Evolutionary conservation across 1,140 invertebrate species (phyloP), one percentile per base, ranked within the genome.

Genomic region (Drosophila sp.): DNA sequence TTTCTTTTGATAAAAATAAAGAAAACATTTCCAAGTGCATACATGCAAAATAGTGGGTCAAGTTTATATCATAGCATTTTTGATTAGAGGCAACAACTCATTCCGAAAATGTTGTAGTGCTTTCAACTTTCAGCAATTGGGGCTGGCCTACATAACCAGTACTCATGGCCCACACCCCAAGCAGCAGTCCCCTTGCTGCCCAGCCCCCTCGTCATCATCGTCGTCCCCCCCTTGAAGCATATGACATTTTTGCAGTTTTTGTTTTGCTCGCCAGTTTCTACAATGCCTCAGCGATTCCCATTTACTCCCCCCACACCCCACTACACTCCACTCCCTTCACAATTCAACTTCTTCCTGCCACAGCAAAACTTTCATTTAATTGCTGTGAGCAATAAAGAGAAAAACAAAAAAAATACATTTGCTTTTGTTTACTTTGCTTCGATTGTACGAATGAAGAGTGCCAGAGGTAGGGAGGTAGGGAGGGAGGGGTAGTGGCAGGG

Each of bases 351-450:
- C 66, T 62, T 79, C 71, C 77, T 72, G 86, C 82, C 86, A 75
- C 83, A 64, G 75, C 82, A 83, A 86, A 87, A 87, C 83, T 87
- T 89, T 87, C 84, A 87, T 87, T 87, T 87, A 87, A 87, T 87
- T 87, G 83, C 79, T 69, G 72, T 68, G 74, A 72, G 76, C 61
- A 79, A 73, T 66, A 76, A 66, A 40, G 47, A 64, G 78, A 70
- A 73, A 70, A 69, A 63, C 56, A 80, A 83, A 79, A 66, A 73
- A 72, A 68, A 65, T 54, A 67, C 58, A 79, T 60, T 61, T 87
- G 74, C 83, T 79, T 86, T 87, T 87, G 83, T 87, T 86, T 86
- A 86, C 84, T 83, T 80, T 79, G 76, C 84, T 87, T 89, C 84
- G 83, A 87, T 76, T 83, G 83, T 70, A 66, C 58, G 63, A 70